Base-by-base conservation (phyloP, 2,797 vertebrate genomes). In the Lepus townsendii region DNA sequence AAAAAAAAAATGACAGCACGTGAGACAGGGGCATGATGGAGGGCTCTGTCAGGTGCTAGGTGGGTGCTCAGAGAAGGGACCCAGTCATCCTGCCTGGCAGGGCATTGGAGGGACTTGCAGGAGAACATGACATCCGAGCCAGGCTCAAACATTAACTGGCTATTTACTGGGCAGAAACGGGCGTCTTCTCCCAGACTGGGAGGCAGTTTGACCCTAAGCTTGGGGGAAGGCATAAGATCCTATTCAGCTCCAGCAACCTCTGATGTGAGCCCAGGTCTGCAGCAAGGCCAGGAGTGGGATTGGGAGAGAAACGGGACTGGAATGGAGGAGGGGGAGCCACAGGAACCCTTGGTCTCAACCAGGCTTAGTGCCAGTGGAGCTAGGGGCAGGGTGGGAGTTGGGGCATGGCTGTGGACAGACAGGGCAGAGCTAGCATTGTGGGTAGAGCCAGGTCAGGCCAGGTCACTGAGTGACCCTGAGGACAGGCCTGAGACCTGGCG, bases 241-340 rank as follows among this genome's bases (percentile, higher is more conserved):
- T 72, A 68, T 68, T 65, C 72, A 38, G n/a, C 57, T 95, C 22
- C 9, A 42, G 27, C 47, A 82, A 27, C 90, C 50, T 93, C 85
- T 62, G 30, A 17, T 20, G 32, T 62, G 57, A 91, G 66, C 69
- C 68, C 20, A 66, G 63, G 26, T 63, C 65, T 50, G 27, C 32
- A 90, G 42, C 75, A 82, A 66, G 32, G 82, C 52, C 86, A 68
- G 4, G 13, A 12, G n/a, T 13, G 24, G 83, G 26, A 30, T 0
- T 76, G 17, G 47, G 68, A 63, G 65, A 30, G 62, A 47, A 50
- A 3, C 2, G 3, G 38, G 30, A 7, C 16, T 26, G 1, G 26
- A 5, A 12, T 30, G 60, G 60, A 12, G 2, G 66, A 12, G 2
- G 2, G 57, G 73, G 38, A 2, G 3, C 54, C 30, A 0, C 8